A percentile compares a stretch with the other conserved stretches of the same genome.
phyloP scores from a whole-genome alignment of 1,140 invertebrate species.

The Dolichoris vasculosae region DNA sequence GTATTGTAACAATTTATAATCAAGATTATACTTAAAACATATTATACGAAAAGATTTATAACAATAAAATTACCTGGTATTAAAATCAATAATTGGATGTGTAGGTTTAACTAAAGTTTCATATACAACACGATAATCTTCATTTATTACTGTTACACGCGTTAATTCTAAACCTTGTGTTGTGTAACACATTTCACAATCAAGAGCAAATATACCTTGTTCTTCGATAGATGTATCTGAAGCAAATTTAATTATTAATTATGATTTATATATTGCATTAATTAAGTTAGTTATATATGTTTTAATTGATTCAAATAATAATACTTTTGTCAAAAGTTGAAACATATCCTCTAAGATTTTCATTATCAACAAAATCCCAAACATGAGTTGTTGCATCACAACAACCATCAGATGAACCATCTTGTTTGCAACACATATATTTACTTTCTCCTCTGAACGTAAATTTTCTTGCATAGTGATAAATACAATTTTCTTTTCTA shows the following conservation, averaged over 20 bases:
- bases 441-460: constrained; percentile 82
- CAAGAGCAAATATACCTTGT: constrained; percentile 89
- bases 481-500: constrained; percentile 87
- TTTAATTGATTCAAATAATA: neutral
- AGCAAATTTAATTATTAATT: constrained; percentile 14
- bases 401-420: constrained; percentile 85
- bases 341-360: constrained; percentile 87
- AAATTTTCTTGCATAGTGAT: constrained; percentile 91
- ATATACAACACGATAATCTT: constrained; percentile 86
- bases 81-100: constrained; percentile 92
- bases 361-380: constrained; percentile 82
- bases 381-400: constrained; percentile 87
- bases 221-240: constrained; percentile 75
- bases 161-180: constrained; percentile 92
- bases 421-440: constrained; percentile 82
- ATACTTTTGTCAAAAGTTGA: constrained; percentile 81
- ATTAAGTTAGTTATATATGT: neutral
- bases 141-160: constrained; percentile 91
- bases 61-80: constrained; percentile 79
- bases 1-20: no score
- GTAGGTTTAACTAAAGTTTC: constrained; percentile 93
- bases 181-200: constrained; percentile 97
- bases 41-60: no score
- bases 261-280: neutral
- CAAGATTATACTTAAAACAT: no score